phyloP scores from a whole-genome alignment of 2,113 vertebrate genomes.

The Bufo gargarizans region DNA sequence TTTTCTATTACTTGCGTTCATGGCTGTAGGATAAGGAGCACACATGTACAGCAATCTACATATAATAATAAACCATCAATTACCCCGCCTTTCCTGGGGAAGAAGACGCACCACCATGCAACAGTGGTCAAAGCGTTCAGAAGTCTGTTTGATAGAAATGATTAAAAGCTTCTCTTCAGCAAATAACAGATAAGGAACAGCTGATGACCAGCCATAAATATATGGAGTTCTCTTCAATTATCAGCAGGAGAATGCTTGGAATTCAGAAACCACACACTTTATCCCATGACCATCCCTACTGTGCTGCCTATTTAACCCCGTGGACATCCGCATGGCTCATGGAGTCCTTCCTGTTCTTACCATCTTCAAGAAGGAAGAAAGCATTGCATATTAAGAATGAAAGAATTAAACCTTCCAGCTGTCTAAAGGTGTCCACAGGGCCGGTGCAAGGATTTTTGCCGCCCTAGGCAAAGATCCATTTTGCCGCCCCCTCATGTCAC shows the following conservation, averaged over 20 bases:
- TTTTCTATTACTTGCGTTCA: neutral
- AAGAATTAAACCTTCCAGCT: no score
- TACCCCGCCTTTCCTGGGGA: neutral
- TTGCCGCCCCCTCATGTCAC: no score
- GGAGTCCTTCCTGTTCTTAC: neutral
- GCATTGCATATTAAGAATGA: neutral
- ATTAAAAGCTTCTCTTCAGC: neutral
- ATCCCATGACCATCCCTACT: neutral
- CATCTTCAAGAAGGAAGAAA: no score
- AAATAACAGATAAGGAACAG: constrained; percentile 39
- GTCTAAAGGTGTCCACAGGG: no score
- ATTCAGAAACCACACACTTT: constrained; percentile 9
- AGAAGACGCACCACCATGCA: neutral
- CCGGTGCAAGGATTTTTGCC: no score
- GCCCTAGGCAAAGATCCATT: no score
- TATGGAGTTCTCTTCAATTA: constrained; percentile 12
- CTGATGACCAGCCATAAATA: constrained; percentile 4
- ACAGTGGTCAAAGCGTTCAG: neutral
- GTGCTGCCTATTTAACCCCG: neutral
- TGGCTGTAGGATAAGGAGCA: no score
- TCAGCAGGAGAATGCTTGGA: constrained; percentile 1
- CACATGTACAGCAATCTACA: neutral
- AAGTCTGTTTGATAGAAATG: neutral
- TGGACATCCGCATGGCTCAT: neutral
- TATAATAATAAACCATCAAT: neutral